phyloP scores from a whole-genome alignment of 2,113 vertebrate species.

The Beaufortia kweichowensis region DNA sequence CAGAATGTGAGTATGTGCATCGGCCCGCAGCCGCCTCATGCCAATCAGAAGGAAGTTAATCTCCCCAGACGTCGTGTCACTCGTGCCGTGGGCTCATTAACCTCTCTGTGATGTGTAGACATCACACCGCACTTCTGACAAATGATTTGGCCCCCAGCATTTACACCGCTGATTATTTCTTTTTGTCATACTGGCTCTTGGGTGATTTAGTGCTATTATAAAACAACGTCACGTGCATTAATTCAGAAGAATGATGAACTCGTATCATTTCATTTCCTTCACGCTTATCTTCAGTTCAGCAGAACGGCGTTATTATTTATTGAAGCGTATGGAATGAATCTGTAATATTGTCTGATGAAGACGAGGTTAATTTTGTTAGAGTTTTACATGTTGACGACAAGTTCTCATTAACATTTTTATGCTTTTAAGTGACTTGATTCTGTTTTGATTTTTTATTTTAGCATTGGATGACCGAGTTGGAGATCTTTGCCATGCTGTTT shows the following conservation, averaged over 20 bases:
- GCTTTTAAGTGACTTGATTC: too few species aligned
- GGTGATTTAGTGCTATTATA: conserved; percentile 22
- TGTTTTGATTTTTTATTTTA: conserved; percentile 62
- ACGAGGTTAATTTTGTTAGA: not conserved
- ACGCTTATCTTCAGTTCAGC: conserved; percentile 27
- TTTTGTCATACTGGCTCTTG: not conserved
- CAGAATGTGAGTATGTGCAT: conserved; percentile 2
- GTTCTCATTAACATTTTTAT: too few species aligned
- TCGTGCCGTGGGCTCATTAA: conserved; percentile 49
- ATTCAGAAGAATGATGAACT: conserved; percentile 29
- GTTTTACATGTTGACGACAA: too few species aligned
- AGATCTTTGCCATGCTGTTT: conserved; percentile 95
- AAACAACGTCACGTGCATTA: conserved; percentile 7
- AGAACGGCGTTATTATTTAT: not conserved
- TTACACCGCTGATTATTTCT: conserved; percentile 25
- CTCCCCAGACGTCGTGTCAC: conserved; percentile 46
- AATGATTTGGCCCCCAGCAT: conserved; percentile 25
- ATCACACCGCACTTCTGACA: conserved; percentile 15
- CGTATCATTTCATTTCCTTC: conserved; percentile 11
- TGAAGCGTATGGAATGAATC: not conserved
- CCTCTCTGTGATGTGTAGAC: conserved; percentile 42
- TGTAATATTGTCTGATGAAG: not conserved
- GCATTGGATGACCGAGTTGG: conserved; percentile 95
- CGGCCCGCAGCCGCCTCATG: not conserved
- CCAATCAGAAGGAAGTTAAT: conserved; percentile 48